phyloP scores from a whole-genome alignment of 2,888 invertebrate genomes.

The Halictus quadricinctus region DNA sequence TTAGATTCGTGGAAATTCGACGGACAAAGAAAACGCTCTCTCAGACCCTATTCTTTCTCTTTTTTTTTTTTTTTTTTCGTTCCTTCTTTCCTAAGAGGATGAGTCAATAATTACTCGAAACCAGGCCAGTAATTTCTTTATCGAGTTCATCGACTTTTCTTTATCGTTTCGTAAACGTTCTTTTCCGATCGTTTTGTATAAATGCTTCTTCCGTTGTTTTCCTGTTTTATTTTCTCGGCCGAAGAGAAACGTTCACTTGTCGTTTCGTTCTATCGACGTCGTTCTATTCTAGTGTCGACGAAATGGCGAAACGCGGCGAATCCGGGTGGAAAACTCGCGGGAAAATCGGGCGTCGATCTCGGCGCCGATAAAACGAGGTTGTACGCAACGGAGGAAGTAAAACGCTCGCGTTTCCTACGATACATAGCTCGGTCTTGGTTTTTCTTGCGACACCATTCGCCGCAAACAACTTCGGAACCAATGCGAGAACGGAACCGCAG shows the following conservation, averaged over 20 bases:
- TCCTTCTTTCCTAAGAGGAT: neutral
- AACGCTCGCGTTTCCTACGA: conserved; percentile 39
- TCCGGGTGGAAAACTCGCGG: neutral
- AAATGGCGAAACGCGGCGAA: neutral
- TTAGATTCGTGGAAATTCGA: conserved; percentile 34
- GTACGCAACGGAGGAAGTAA: conserved; percentile 52
- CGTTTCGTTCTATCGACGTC: too few relatives aligned
- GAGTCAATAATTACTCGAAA: neutral
- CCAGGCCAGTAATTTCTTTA: neutral
- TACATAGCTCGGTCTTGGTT: conserved; percentile 2
- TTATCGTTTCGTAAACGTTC: neutral
- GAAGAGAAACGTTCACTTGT: neutral
- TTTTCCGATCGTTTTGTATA: neutral
- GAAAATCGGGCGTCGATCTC: neutral
- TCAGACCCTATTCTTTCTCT: neutral
- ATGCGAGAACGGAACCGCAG: conserved; percentile 57
- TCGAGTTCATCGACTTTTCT: neutral
- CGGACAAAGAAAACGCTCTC: neutral
- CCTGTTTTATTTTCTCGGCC: neutral
- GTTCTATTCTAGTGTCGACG: too few relatives aligned
- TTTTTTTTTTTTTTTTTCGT: neutral
- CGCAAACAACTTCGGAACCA: conserved; percentile 47
- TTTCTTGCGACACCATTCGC: conserved; percentile 36
- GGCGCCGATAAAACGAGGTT: neutral
- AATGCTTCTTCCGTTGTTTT: neutral